Evolutionary conservation across 1,140 invertebrate species (phyloP), one percentile per base, ranked within the genome.

Genomic region (Euwallacea similis): DNA sequence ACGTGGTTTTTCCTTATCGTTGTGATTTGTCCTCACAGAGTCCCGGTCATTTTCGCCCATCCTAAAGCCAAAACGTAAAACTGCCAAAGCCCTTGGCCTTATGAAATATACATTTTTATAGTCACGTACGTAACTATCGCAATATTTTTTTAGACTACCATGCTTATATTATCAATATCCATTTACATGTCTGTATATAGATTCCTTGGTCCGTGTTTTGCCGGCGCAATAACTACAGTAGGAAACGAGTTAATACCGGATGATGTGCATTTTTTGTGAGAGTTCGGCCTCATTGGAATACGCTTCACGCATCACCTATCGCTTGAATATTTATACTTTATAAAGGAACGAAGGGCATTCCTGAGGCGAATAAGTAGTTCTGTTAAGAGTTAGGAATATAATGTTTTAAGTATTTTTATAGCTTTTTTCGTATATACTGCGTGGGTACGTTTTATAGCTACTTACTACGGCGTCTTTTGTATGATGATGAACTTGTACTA

Each of bases 191-290:
- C 21, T 33, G 21, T 33, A 33, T 33, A 33, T 33, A 33, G 21
- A 33, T 33, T 33, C 21, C 21, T 33, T 33, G 21, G 4, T 33
- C 21, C 21, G 21, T 33, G 21, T 33, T 33, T 33, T 33, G 21
- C 21, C 21, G 21, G 21, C 21, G 21, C 21, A 33, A 33, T 33
- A 33, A 33, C 21, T 53, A 53, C 50, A 53, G 15, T 58, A 10
- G 21, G n/a, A 58, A 33, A 33, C 21, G 21, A 21, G 59, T 61
- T 42, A 61, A n/a, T 42, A 61, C 59, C 59, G 59, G 59, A 61
- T 61, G 42, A 41, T 61, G 59, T 61, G 59, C 59, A 61, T 61
- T 61, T 60, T 42, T 43, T 61, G 59, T 61, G 42, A 61, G 42
- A 61, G 42, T 42, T 43, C 16, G 16, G 54, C 54, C 21, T 33